These are phyloP conservation scores for Pteropus alecto DNA, from an alignment of 2,113 vertebrate genomes.

Conservation along the genomic window DNA sequence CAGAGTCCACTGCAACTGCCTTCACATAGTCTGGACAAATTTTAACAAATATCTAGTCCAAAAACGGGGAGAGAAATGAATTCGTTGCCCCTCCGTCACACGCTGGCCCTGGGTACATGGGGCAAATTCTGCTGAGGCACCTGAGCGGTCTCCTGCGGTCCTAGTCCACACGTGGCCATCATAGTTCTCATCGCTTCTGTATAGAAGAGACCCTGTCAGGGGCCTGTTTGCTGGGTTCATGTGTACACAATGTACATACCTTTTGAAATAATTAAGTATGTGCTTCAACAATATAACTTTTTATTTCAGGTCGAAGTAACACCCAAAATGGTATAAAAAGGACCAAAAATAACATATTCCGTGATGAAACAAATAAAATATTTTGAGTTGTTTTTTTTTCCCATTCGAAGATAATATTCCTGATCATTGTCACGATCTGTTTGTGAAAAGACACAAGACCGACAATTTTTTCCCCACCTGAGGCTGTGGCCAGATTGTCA, in stretches of 20 bases:
- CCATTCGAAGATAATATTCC: neutral
- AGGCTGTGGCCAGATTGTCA: neutral
- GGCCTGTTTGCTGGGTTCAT: neutral
- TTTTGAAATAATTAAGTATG: neutral
- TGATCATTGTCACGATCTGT: neutral
- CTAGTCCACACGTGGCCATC: too few relatives aligned
- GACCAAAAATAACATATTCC: neutral
- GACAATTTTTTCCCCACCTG: neutral
- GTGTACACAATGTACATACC: neutral
- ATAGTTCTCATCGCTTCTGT: neutral
- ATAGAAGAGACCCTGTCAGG: neutral
- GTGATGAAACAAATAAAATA: neutral
- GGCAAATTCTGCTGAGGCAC: neutral
- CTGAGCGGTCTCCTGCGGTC: too few relatives aligned
- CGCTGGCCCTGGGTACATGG: neutral
- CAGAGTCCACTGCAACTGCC: neutral
- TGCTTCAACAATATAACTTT: neutral
- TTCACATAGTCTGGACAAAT: neutral
- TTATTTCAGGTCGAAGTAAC: neutral
- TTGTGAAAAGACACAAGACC: neutral
- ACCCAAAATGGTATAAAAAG: neutral
- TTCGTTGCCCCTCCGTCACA: neutral
- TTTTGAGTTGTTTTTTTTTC: neutral
- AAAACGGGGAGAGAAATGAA: neutral
- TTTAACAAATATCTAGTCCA: neutral